These are phyloP conservation scores for Hyppa rectilinea DNA, from an alignment of 2,888 invertebrate genomes.

Conservation along the genomic window DNA sequence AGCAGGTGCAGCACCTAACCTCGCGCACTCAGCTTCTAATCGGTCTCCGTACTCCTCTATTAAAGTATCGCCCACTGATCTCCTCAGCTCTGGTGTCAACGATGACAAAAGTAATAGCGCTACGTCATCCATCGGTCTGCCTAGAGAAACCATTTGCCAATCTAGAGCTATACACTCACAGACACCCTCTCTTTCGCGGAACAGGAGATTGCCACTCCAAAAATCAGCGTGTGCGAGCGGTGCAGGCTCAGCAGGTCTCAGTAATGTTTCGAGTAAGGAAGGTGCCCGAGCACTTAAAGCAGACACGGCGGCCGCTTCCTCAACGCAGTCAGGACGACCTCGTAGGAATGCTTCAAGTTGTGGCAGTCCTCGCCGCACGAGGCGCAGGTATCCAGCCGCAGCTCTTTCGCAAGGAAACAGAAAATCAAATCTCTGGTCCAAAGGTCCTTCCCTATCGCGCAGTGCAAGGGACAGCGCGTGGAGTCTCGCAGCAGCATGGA, in stretches of 20 bases:
- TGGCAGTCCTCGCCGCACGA: conserved; percentile 94
- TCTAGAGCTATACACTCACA: conserved; percentile 94
- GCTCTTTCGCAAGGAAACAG: conserved; percentile 95
- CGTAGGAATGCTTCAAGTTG: conserved; percentile 94
- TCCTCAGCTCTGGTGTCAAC: conserved; percentile 93
- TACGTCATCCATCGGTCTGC: conserved; percentile 94
- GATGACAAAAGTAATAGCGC: conserved; percentile 94
- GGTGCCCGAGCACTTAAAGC: conserved; percentile 93
- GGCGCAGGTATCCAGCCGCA: conserved; percentile 94
- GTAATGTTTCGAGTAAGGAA: conserved; percentile 92
- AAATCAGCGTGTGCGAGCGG: conserved; percentile 96
- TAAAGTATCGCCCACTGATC: conserved; percentile 91
- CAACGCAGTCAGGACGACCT: conserved; percentile 91
- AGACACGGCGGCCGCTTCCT: conserved; percentile 91
- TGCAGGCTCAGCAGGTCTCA: conserved; percentile 94
- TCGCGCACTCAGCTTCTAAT: conserved; percentile 91
- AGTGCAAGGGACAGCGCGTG: conserved; percentile 93
- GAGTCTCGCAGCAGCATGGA: conserved; percentile 93
- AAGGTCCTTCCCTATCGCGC: conserved; percentile 86
- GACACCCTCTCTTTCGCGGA: conserved; percentile 88
- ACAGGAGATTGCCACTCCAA: conserved; percentile 95
- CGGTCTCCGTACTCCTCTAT: conserved; percentile 93
- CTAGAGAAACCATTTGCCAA: conserved; percentile 96
- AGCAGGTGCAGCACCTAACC: conserved; percentile 91
- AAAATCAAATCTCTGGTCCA: conserved; percentile 90